Conservation (phyloP, 2,113 vertebrate genomes). For the Perccottus glenii region DNA sequence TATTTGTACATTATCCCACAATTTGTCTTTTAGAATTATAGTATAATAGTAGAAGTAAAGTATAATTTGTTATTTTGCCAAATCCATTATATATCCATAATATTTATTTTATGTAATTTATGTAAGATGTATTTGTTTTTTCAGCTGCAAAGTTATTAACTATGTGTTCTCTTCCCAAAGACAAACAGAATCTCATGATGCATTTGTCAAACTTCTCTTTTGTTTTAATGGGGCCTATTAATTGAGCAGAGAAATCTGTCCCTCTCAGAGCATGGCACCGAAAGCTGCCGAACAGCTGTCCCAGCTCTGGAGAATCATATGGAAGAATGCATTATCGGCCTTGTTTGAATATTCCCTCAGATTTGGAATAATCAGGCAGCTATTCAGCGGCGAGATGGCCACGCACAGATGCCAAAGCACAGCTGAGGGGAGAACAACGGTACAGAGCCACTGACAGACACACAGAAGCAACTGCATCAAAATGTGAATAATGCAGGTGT, state of each 20-base stretch:
- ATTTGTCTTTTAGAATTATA: too few relatives aligned
- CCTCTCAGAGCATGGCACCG: conserved; percentile 65
- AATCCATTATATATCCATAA: background rate
- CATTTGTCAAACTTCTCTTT: conserved; percentile 62
- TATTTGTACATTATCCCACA: background rate
- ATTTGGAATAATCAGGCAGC: conserved; percentile 80
- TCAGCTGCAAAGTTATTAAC: background rate
- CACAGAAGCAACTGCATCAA: conserved; percentile 48
- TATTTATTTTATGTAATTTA: background rate
- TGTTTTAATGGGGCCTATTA: conserved; percentile 70
- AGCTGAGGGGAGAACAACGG: conserved; percentile 69
- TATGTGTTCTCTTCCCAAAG: conserved; percentile 18
- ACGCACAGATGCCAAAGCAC: conserved; percentile 77
- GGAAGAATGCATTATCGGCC: conserved; percentile 77
- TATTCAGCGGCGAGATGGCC: conserved; percentile 76
- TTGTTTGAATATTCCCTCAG: conserved; percentile 77
- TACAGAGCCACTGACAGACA: conserved; percentile 52
- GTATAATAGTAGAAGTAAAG: too few relatives aligned
- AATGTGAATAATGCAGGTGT: conserved; percentile 73
- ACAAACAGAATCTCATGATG: conserved; percentile 51
- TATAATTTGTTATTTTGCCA: too few relatives aligned
- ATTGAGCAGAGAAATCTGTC: conserved; percentile 74
- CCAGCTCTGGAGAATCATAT: conserved; percentile 77
- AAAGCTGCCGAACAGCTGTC: conserved; percentile 77
- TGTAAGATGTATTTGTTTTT: background rate